phyloP scores from a whole-genome alignment of 2,888 invertebrate species.

The Plagiodera versicolora region DNA sequence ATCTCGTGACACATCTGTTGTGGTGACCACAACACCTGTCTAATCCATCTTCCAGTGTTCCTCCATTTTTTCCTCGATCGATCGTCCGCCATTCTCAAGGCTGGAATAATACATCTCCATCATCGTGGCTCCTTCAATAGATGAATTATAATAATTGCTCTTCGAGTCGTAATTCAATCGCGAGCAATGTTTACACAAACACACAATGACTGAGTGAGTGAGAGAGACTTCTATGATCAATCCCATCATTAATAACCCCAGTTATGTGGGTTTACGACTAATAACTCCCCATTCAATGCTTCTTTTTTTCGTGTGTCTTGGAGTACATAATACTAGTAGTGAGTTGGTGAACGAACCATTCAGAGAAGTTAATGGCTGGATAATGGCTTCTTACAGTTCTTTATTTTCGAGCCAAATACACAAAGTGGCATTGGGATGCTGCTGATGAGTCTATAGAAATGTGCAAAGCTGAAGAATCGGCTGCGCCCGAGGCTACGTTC shows the following conservation, averaged over 20 bases:
- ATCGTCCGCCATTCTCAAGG: conserved; percentile 8
- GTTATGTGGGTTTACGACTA: conserved; percentile 12
- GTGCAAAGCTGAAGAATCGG: neutral
- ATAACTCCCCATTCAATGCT: conserved; percentile 10
- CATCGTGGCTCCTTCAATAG: conserved; percentile 5
- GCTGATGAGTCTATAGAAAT: conserved; percentile 1
- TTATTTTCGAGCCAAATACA: conserved; percentile 5
- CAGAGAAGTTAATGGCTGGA: neutral
- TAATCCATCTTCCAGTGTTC: neutral
- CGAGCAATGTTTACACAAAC: conserved; percentile 14
- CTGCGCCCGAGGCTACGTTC: neutral
- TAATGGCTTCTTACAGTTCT: neutral
- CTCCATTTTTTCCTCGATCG: neutral
- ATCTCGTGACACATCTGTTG: neutral
- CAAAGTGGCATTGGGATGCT: neutral
- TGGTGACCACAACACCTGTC: neutral
- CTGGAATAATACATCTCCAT: conserved; percentile 8
- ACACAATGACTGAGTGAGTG: conserved; percentile 6
- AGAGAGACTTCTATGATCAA: conserved; percentile 7
- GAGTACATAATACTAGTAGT: conserved; percentile 6
- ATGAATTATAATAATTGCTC: conserved; percentile 13
- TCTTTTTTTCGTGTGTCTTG: conserved; percentile 2
- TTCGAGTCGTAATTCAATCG: conserved; percentile 6
- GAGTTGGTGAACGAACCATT: conserved; percentile 7
- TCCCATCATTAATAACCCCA: conserved; percentile 15